A percentile compares a stretch with the other conserved stretches of the same genome.
Evolutionary conservation across 2,888 invertebrate genomes (phyloP).

Genomic region (Platycheirus albimanus): DNA sequence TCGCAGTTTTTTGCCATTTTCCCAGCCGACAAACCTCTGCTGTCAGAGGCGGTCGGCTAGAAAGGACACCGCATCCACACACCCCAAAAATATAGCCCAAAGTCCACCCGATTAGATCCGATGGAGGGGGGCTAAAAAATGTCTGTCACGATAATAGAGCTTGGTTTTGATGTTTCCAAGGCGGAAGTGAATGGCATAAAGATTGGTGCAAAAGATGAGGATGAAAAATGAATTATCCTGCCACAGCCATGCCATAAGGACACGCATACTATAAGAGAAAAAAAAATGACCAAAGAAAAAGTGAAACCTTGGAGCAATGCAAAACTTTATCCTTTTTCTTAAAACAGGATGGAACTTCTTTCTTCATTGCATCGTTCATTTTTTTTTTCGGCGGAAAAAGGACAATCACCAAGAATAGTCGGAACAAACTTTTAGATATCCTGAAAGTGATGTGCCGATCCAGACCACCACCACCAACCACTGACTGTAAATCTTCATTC

Average conservation of each 20-base stretch:
- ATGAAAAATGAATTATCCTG: slow-evolving; percentile 73
- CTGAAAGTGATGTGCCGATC: slow-evolving; percentile 61
- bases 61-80: slow-evolving; percentile 40
- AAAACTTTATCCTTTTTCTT: slow-evolving; percentile 64
- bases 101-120: too few species aligned
- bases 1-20: slow-evolving; percentile 65
- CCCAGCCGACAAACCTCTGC: slow-evolving; percentile 51
- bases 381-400: slow-evolving; percentile 54
- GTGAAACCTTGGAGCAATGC: slow-evolving; percentile 60
- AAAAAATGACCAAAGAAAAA: slow-evolving; percentile 67
- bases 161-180: slow-evolving; percentile 70
- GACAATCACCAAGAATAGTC: slow-evolving; percentile 66
- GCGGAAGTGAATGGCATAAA: slow-evolving; percentile 71
- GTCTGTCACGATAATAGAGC: slow-evolving; percentile 69
- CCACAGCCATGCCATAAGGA: slow-evolving; percentile 45
- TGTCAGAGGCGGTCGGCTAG: neutral
- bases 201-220: slow-evolving; percentile 67
- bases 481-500: slow-evolving; percentile 70
- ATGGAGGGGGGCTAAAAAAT: too few species aligned
- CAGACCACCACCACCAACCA: slow-evolving; percentile 22
- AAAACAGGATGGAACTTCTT: slow-evolving; percentile 5
- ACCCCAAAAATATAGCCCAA: slow-evolving; percentile 43
- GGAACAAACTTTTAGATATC: slow-evolving; percentile 71
- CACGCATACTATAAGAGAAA: slow-evolving; percentile 35
- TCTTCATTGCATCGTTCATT: slow-evolving; percentile 10